Percentiles rank a stretch among this genome's conserved stretches.
These are phyloP conservation scores for Osmerus eperlanus DNA, from an alignment of 2,113 vertebrate genomes.

Conservation along the genomic window DNA sequence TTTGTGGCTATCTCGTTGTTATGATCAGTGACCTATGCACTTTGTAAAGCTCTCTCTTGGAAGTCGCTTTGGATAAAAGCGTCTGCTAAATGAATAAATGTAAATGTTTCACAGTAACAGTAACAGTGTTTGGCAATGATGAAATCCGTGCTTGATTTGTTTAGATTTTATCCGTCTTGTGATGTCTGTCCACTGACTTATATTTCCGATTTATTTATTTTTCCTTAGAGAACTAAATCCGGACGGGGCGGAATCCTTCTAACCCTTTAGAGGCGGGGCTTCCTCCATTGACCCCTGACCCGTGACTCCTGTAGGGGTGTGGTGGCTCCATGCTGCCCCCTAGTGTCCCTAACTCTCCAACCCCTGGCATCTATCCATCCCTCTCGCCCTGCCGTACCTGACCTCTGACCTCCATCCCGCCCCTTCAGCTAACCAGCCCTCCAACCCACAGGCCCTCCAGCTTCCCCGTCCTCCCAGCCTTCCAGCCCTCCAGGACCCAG, in stretches of 20 bases:
- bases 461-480: no score
- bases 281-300: conserved; percentile 9
- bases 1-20: no score
- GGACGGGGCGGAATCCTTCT: conserved; percentile 63
- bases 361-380: not conserved
- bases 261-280: conserved; percentile 33
- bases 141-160: no score
- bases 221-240: conserved; percentile 61
- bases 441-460: no score
- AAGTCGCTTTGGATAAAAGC: no score
- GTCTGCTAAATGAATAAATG: no score
- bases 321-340: conserved; percentile 11
- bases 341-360: not conserved
- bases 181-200: not conserved
- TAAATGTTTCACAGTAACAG: no score
- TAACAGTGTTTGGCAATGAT: no score
- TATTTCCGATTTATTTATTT: not conserved
- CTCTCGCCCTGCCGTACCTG: not conserved
- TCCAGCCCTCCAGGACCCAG: no score
- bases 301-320: conserved; percentile 16
- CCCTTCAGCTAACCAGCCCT: no score
- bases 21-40: no score
- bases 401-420: not conserved
- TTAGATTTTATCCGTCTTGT: not conserved
- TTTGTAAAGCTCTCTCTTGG: no score